Evolutionary conservation across 2,113 vertebrate genomes (phyloP).

Genomic region (Muntiacus muntjak): DNA sequence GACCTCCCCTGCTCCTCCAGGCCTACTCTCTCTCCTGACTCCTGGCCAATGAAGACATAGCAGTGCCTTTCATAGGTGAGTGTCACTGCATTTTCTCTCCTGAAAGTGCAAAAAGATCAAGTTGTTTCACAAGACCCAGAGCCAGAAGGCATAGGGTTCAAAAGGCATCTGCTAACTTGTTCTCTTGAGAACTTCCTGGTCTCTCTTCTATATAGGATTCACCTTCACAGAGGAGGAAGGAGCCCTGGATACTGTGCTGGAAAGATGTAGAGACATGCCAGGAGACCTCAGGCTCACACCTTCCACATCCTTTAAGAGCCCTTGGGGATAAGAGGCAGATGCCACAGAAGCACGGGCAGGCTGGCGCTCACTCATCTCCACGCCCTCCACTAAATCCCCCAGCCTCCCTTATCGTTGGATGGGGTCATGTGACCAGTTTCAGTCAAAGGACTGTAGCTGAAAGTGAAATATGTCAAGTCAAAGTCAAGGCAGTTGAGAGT

Average conservation of each 20-base stretch:
- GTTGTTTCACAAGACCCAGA: background rate
- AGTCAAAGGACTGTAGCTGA: background rate
- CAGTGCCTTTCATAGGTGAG: background rate
- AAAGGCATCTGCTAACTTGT: background rate
- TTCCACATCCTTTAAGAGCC: background rate
- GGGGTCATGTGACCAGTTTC: background rate
- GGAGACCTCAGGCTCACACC: background rate
- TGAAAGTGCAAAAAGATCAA: background rate
- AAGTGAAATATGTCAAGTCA: background rate
- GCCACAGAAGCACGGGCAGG: background rate
- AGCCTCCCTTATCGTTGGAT: background rate
- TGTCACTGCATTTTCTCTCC: background rate
- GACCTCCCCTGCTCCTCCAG: background rate
- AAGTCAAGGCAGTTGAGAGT: background rate
- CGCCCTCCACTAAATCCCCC: background rate
- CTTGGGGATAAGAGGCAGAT: background rate
- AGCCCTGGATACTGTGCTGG: background rate
- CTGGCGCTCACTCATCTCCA: background rate
- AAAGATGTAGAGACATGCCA: background rate
- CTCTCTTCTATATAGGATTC: background rate
- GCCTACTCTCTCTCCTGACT: background rate
- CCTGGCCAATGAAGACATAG: background rate
- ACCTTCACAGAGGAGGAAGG: background rate
- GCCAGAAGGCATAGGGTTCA: background rate
- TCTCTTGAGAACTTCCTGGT: background rate